Percentiles rank a stretch among this genome's conserved stretches.
phyloP scores from a whole-genome alignment of 53 echinoderm and acorn worm species.

The Zoroaster sp. region DNA sequence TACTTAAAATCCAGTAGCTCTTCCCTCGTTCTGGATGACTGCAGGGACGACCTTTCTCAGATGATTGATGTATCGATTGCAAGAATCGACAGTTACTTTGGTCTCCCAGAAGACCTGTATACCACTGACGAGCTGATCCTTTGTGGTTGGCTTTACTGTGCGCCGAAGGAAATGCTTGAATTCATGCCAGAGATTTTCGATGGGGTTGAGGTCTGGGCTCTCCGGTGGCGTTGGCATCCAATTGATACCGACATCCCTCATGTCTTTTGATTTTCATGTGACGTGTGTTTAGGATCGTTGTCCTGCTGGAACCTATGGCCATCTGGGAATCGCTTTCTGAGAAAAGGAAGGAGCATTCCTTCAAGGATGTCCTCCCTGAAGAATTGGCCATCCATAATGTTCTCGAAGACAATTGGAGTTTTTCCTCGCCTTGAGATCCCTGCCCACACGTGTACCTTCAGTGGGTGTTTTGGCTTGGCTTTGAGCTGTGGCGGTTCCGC shows the following conservation, averaged over 20 bases:
- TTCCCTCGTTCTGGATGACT: not conserved
- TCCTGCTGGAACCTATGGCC: conserved; percentile 44
- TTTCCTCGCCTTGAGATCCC: conserved; percentile 32
- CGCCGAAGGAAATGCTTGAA: conserved; percentile 18
- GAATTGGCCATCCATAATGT: conserved; percentile 21
- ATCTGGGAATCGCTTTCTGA: conserved; percentile 5
- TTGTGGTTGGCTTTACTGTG: not conserved
- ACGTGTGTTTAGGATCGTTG: conserved; percentile 27
- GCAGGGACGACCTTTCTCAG: not conserved
- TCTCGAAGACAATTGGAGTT: conserved; percentile 16
- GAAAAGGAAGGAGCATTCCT: conserved; percentile 15
- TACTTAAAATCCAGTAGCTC: not conserved
- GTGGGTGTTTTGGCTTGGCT: conserved; percentile 45
- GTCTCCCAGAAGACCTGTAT: not conserved
- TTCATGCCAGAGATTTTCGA: conserved; percentile 40
- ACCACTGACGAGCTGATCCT: not conserved
- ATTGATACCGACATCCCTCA: conserved; percentile 10
- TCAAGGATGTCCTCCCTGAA: conserved; percentile 26
- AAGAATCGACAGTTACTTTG: not conserved
- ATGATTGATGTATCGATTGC: not conserved
- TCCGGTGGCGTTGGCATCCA: conserved; percentile 45
- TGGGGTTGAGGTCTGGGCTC: conserved; percentile 40
- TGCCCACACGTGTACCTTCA: conserved; percentile 13
- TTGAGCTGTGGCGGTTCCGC: not conserved
- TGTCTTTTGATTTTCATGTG: not conserved